Conservation (phyloP, 2,888 invertebrate species). For the Diarsia dahlii region DNA sequence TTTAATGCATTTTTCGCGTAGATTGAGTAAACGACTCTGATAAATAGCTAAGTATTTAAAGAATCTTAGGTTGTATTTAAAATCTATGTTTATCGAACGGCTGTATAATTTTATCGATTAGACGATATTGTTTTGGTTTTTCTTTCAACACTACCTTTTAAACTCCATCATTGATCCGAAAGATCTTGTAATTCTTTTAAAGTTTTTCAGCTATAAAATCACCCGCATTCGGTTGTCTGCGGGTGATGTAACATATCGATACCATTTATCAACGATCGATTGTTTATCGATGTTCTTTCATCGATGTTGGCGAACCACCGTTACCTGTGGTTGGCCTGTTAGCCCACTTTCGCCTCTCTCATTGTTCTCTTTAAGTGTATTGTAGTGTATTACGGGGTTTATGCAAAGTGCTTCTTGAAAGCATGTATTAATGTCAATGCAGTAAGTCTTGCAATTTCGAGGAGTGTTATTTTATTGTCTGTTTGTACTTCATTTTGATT, state of each 20-base stretch:
- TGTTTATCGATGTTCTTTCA: constrained; percentile 62
- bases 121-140: neutral
- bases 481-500: neutral
- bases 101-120: neutral
- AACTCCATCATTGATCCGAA: neutral
- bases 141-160: neutral
- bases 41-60: neutral
- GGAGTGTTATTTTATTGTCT: neutral
- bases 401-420: constrained; percentile 26
- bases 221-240: constrained; percentile 17
- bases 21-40: neutral
- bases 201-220: neutral
- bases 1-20: constrained; percentile 21
- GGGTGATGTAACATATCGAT: constrained; percentile 47
- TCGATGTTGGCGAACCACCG: constrained; percentile 56
- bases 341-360: constrained; percentile 69
- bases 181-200: neutral
- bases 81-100: neutral
- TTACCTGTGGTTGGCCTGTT: constrained; percentile 64
- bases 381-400: constrained; percentile 28
- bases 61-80: neutral
- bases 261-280: constrained; percentile 61
- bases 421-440: neutral
- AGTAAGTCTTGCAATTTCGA: neutral
- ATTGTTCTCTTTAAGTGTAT: constrained; percentile 58